These are phyloP conservation scores for Drosophila trapezifrons DNA, from an alignment of 1,140 invertebrate species.

Conservation along the genomic window DNA sequence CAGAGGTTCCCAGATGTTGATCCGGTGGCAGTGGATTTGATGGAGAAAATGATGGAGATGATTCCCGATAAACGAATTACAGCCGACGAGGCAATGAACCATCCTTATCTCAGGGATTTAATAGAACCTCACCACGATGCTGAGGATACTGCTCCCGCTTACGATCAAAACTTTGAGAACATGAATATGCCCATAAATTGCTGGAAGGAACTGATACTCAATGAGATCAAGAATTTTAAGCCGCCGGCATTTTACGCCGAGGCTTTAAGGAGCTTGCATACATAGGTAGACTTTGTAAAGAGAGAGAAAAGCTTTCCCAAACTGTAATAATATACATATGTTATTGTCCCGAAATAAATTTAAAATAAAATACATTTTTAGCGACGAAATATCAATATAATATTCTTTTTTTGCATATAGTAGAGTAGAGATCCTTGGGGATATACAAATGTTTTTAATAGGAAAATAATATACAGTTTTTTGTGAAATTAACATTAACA, in stretches of 20 bases:
- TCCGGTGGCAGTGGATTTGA: conserved; percentile 95
- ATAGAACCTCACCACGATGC: conserved; percentile 91
- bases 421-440: no score
- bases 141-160: conserved; percentile 93
- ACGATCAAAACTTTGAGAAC: conserved; percentile 98
- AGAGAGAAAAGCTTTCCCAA: background rate
- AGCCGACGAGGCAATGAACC: conserved; percentile 94
- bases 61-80: conserved; percentile 97
- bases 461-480: no score
- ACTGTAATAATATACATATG: background rate
- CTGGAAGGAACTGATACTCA: conserved; percentile 94
- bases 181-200: conserved; percentile 95
- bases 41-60: conserved; percentile 97
- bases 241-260: conserved; percentile 85
- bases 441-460: no score
- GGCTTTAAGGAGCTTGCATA: conserved; percentile 6
- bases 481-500: no score
- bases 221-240: conserved; percentile 90
- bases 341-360: background rate
- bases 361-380: background rate
- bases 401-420: no score
- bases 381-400: no score
- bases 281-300: background rate
- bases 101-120: conserved; percentile 93
- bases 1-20: conserved; percentile 95